Percentiles rank a stretch among this genome's conserved stretches.
phyloP scores from a whole-genome alignment of 2,113 vertebrate species.

The Phalacrocorax aristotelis region DNA sequence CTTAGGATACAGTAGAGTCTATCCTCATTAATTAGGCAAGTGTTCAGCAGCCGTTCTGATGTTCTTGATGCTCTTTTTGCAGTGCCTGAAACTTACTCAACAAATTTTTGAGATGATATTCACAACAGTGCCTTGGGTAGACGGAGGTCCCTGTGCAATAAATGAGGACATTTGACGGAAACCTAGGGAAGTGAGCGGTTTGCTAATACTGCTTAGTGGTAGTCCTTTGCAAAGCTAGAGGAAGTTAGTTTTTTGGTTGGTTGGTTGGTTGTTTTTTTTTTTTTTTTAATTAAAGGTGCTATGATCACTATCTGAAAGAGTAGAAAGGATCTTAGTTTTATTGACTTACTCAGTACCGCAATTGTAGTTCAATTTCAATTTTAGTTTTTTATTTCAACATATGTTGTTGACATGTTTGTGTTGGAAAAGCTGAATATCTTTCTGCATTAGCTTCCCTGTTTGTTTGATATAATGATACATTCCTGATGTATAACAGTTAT shows the following conservation, averaged over 20 bases:
- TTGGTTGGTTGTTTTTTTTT: too few relatives aligned
- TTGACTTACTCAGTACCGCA: neutral
- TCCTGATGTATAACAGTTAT: neutral
- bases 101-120: neutral
- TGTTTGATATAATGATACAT: neutral
- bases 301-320: neutral
- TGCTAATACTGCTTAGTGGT: neutral
- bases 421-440: neutral
- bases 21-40: conserved; percentile 10
- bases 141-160: neutral
- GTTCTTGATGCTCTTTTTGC: conserved; percentile 7
- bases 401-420: neutral
- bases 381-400: neutral
- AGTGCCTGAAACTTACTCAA: neutral
- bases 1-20: neutral
- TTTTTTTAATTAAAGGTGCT: neutral
- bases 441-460: neutral
- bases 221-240: neutral
- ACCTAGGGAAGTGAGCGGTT: neutral
- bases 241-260: neutral
- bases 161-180: neutral
- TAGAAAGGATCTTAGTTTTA: neutral
- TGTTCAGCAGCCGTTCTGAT: neutral
- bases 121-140: neutral
- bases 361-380: accelerated